Base-by-base conservation (phyloP, 2,797 vertebrate genomes). In the Myotis findleyi region DNA sequence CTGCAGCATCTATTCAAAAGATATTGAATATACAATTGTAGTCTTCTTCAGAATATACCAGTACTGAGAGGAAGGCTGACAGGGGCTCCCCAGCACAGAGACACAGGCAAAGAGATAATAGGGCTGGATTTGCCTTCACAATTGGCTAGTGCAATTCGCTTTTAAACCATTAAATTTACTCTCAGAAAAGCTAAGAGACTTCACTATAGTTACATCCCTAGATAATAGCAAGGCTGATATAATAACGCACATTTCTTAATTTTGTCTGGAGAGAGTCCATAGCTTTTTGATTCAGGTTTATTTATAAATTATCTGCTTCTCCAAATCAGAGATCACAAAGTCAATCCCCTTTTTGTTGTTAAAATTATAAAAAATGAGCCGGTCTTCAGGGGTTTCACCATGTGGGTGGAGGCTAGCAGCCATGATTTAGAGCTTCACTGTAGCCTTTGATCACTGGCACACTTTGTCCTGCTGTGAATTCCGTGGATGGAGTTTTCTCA, bases 401-500 rank as follows among this genome's bases (percentile, higher is more conserved):
- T 41, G 0, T 44, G 49, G 89, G 73, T 7, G 5, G 73, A 89
- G n/a, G 71, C 68, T 33, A 85, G 12, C 38, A 41, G 11, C 69
- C 27, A 0, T 77, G 87, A 94, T 90, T 93, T 72, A 93, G 80
- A 72, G 64, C 47, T 64, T 89, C n/a, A 0, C 84, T 18, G 33
- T 11, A 51, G 89, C 27, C 93, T 97, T 96, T 96, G 97, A 97
- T 97, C 91, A 92, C 49, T 8, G 77, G 75, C 84, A 96, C 89
- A 80, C 82, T 90, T 76, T 88, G 69, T 72, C 89, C 92, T 90
- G 77, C 89, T 96, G 89, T 79, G 89, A 95, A 96, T 92, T 96
- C 92, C 92, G 76, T 25, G 33, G 59, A 69, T 72, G 53, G 69
- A 71, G 71, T 83, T 96, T 96, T 97, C 93, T 91, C 17, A 4